Conservation (phyloP, 2,888 invertebrate species). For the Lacanobia wlatinum region DNA sequence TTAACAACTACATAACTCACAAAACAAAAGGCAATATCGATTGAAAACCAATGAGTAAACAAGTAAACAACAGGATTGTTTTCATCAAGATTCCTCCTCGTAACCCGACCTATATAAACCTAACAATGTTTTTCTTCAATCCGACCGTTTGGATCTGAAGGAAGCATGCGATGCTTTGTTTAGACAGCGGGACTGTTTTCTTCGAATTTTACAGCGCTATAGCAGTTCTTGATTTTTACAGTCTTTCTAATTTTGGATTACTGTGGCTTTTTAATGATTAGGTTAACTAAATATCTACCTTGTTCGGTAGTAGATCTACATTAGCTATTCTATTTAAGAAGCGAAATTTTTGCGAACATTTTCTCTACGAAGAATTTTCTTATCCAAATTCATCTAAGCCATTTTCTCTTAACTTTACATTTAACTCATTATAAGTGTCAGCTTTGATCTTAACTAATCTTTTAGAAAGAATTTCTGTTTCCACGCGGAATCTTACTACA, state of each 20-base stretch:
- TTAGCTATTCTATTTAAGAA: not conserved
- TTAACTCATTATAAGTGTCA: slow-evolving; percentile 15
- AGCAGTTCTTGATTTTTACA: slow-evolving; percentile 28
- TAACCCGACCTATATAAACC: slow-evolving; percentile 44
- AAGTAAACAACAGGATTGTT: slow-evolving; percentile 36
- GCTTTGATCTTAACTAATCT: slow-evolving; percentile 16
- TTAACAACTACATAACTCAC: too few relatives aligned
- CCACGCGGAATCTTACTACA: not conserved
- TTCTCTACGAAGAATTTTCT: slow-evolving; percentile 15
- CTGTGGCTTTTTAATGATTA: slow-evolving; percentile 15
- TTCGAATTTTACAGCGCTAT: slow-evolving; percentile 31
- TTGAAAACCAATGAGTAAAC: slow-evolving; percentile 24
- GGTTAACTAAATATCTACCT: not conserved
- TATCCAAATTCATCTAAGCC: slow-evolving; percentile 22
- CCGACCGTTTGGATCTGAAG: slow-evolving; percentile 30
- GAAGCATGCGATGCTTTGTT: slow-evolving; percentile 42
- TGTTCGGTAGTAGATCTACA: not conserved
- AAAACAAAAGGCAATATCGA: slow-evolving; percentile 13
- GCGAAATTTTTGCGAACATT: slow-evolving; percentile 2
- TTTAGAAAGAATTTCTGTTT: slow-evolving; percentile 1
- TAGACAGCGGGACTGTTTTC: slow-evolving; percentile 34
- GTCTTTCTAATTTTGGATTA: slow-evolving; percentile 17
- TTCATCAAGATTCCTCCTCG: slow-evolving; percentile 37
- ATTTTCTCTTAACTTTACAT: slow-evolving; percentile 11
- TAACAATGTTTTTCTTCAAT: slow-evolving; percentile 52